Evolutionary conservation across 2,888 invertebrate species (phyloP).

Genomic region (Eupsilia transversa): DNA sequence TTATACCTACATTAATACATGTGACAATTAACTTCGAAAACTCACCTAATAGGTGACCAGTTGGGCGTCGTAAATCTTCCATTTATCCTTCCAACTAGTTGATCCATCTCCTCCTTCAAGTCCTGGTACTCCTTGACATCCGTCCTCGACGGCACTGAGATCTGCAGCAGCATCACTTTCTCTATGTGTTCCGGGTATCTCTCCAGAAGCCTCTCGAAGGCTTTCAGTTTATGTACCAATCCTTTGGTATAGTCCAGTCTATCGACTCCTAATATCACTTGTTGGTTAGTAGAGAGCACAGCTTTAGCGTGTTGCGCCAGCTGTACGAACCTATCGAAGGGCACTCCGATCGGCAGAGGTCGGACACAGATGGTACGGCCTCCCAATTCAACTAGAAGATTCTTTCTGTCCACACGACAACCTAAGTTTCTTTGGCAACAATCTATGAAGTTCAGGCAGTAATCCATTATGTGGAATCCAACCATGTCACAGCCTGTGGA

Average conservation of each 20-base stretch:
- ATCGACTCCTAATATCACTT: slow-evolving; percentile 96
- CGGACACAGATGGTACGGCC: slow-evolving; percentile 96
- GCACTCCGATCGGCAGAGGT: slow-evolving; percentile 97
- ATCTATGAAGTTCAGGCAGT: slow-evolving; percentile 97
- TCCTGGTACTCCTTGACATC: slow-evolving; percentile 97
- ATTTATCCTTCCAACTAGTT: slow-evolving; percentile 96
- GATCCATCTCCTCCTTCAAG: slow-evolving; percentile 97
- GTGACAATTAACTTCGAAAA: slow-evolving; percentile 1
- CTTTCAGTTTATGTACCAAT: slow-evolving; percentile 94
- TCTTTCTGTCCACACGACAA: slow-evolving; percentile 96
- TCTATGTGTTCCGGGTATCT: slow-evolving; percentile 96
- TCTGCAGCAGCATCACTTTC: slow-evolving; percentile 95
- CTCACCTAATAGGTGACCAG: slow-evolving; percentile 96
- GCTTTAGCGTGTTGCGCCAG: slow-evolving; percentile 93
- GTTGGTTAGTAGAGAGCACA: slow-evolving; percentile 93
- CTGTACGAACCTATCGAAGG: slow-evolving; percentile 96
- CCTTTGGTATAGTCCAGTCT: slow-evolving; percentile 98
- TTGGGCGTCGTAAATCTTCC: slow-evolving; percentile 97
- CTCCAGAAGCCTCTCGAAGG: slow-evolving; percentile 95
- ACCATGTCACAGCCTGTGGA: slow-evolving; percentile 96
- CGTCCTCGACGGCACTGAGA: slow-evolving; percentile 96
- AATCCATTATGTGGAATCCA: slow-evolving; percentile 97
- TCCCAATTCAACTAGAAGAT: slow-evolving; percentile 96
- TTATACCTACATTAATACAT: not conserved
- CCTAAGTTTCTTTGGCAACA: slow-evolving; percentile 97